phyloP scores from a whole-genome alignment of 2,113 vertebrate genomes.

The Tragelaphus imberbis region DNA sequence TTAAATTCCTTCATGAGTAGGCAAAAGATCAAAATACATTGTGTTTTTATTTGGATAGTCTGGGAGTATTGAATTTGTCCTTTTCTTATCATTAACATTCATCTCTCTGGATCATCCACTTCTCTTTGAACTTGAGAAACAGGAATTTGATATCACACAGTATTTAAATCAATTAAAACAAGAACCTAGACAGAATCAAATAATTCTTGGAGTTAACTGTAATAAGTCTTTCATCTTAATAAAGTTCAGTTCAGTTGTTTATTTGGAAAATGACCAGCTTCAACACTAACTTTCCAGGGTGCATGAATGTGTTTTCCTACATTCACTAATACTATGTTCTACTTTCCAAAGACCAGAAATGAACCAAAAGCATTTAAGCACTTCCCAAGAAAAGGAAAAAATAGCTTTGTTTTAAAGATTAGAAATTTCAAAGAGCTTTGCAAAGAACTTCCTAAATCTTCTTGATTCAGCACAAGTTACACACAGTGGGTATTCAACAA shows the following conservation, averaged over 20 bases:
- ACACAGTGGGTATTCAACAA: not conserved
- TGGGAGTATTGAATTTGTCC: conserved; percentile 18
- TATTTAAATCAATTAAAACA: conserved; percentile 60
- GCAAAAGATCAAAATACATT: conserved; percentile 20
- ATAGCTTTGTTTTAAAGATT: not conserved
- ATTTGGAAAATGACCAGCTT: conserved; percentile 44
- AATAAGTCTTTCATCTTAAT: conserved; percentile 56
- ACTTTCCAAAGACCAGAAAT: conserved; percentile 8
- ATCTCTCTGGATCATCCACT: conserved; percentile 42
- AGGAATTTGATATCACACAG: conserved; percentile 49
- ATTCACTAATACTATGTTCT: not conserved
- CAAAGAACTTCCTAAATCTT: not conserved
- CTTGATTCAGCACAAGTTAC: not conserved
- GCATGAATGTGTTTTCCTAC: conserved; percentile 14
- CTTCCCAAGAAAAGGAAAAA: not conserved
- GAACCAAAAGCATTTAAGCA: not conserved
- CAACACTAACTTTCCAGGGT: conserved; percentile 29
- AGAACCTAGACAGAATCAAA: conserved; percentile 30
- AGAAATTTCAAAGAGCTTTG: not conserved
- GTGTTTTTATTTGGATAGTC: conserved; percentile 43
- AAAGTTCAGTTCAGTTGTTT: conserved; percentile 50
- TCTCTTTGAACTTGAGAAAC: conserved; percentile 54
- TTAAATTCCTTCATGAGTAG: conserved; percentile 30
- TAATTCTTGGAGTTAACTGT: conserved; percentile 23
- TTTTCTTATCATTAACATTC: conserved; percentile 28